phyloP scores from a whole-genome alignment of 2,797 vertebrate genomes.

The Yasuhikotakia modesta region DNA sequence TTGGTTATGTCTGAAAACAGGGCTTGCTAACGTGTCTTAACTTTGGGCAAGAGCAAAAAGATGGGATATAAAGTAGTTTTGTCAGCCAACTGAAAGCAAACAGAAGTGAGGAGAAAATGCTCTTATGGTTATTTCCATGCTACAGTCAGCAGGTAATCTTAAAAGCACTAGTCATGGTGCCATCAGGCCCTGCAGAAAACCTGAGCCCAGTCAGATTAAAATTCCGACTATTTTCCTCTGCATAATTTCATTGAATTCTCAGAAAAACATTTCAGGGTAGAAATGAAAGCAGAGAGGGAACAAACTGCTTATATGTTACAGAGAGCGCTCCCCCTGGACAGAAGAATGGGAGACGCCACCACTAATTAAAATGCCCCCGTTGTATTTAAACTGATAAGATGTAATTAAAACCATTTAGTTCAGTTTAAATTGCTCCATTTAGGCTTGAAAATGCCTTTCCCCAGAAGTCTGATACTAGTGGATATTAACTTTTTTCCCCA shows the following conservation, averaged over 20 bases:
- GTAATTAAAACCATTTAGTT: slow-evolving; percentile 76
- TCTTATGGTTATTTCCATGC: slow-evolving; percentile 60
- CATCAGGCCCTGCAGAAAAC: not conserved
- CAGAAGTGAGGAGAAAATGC: not conserved
- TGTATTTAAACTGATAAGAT: slow-evolving; percentile 73
- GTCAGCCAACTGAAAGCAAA: not conserved
- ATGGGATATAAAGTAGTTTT: slow-evolving; percentile 5
- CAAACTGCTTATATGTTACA: slow-evolving; percentile 75
- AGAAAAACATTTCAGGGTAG: slow-evolving; percentile 65
- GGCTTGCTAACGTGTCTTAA: slow-evolving; percentile 69
- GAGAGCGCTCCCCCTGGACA: slow-evolving; percentile 66
- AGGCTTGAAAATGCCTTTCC: slow-evolving; percentile 39
- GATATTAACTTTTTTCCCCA: not conserved
- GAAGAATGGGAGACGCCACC: slow-evolving; percentile 58
- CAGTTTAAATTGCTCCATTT: slow-evolving; percentile 66
- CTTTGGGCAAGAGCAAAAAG: slow-evolving; percentile 58
- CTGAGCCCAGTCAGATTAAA: slow-evolving; percentile 61
- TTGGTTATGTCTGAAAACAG: slow-evolving; percentile 64
- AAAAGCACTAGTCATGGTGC: slow-evolving; percentile 18
- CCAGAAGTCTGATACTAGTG: not conserved
- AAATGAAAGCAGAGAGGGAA: slow-evolving; percentile 66
- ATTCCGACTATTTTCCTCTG: slow-evolving; percentile 67
- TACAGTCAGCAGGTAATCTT: slow-evolving; percentile 60
- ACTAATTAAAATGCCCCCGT: slow-evolving; percentile 72
- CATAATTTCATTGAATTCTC: slow-evolving; percentile 69